Evolutionary conservation across 37 sponge, comb jelly and placozoan species (phyloP).

Genomic region (Chondrosia reniformis): DNA sequence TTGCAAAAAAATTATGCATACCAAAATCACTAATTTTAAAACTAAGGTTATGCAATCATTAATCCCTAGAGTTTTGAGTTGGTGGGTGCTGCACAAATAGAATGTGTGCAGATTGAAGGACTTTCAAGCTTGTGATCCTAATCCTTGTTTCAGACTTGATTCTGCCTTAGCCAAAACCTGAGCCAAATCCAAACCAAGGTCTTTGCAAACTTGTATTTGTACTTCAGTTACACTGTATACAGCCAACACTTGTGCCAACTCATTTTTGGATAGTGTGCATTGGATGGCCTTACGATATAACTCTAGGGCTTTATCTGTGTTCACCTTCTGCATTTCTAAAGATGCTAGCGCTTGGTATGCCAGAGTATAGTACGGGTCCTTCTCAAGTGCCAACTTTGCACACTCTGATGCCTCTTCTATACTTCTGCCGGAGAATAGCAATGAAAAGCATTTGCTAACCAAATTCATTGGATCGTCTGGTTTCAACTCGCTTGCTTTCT

Average conservation of each 20-base stretch:
- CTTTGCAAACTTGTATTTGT: not conserved
- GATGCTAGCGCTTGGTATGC: slow-evolving; percentile 68
- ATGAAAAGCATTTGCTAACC: slow-evolving; percentile 35
- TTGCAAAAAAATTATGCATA: too few species aligned
- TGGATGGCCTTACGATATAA: slow-evolving; percentile 38
- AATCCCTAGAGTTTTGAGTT: too few species aligned
- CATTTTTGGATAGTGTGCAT: slow-evolving; percentile 29
- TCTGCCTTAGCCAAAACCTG: slow-evolving; percentile 4
- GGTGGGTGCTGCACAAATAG: too few species aligned
- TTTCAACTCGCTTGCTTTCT: slow-evolving; percentile 49
- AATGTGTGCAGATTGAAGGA: too few species aligned
- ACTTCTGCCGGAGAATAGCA: slow-evolving; percentile 22
- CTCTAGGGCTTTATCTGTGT: slow-evolving; percentile 38
- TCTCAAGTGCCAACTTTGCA: slow-evolving; percentile 43
- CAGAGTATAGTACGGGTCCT: slow-evolving; percentile 60
- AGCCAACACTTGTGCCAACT: slow-evolving; percentile 36
- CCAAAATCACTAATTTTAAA: too few species aligned
- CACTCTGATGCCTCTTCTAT: slow-evolving; percentile 12
- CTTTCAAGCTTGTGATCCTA: not conserved
- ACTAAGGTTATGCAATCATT: too few species aligned
- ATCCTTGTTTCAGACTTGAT: not conserved
- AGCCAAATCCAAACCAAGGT: not conserved
- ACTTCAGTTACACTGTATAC: not conserved
- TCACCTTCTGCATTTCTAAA: slow-evolving; percentile 71
- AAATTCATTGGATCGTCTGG: slow-evolving; percentile 44